Evolutionary conservation across 2,797 vertebrate genomes (phyloP).

Genomic region (Neosalanx taihuensis): DNA sequence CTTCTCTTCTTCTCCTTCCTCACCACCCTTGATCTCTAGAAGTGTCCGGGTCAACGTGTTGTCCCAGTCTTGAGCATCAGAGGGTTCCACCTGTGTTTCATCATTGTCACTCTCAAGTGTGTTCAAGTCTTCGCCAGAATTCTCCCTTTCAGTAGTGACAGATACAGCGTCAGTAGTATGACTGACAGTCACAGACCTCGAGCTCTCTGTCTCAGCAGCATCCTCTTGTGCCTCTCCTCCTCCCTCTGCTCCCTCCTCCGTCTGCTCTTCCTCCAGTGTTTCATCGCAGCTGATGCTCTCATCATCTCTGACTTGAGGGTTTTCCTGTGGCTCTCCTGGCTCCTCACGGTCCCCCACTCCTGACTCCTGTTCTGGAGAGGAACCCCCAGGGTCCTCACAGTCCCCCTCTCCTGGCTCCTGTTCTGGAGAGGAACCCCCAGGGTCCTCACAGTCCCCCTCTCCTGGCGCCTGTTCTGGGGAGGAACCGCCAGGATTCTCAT

Average conservation of each 20-base stretch:
- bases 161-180: slow-evolving; percentile 51
- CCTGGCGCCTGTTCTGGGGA: neutral
- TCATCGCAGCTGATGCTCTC: slow-evolving; percentile 34
- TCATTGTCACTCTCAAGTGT: slow-evolving; percentile 38
- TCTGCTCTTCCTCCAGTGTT: slow-evolving; percentile 36
- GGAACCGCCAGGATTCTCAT: neutral
- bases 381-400: neutral
- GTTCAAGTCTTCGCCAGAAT: slow-evolving; percentile 57
- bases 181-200: slow-evolving; percentile 56
- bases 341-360: neutral
- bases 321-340: slow-evolving; percentile 19
- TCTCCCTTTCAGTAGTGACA: slow-evolving; percentile 61
- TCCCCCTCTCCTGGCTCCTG: slow-evolving; percentile 57
- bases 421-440: too few relatives aligned
- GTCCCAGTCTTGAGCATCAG: slow-evolving; percentile 46
- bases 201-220: slow-evolving; percentile 48
- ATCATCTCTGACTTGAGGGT: slow-evolving; percentile 51
- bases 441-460: too few relatives aligned
- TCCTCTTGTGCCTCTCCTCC: slow-evolving; percentile 37
- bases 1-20: slow-evolving; percentile 39
- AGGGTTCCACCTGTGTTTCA: slow-evolving; percentile 24
- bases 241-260: slow-evolving; percentile 43
- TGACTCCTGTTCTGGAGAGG: slow-evolving; percentile 25
- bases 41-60: slow-evolving; percentile 26
- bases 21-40: slow-evolving; percentile 41